Evolutionary conservation across 2,888 invertebrate species (phyloP).

Genomic region (Phalangium opilio): DNA sequence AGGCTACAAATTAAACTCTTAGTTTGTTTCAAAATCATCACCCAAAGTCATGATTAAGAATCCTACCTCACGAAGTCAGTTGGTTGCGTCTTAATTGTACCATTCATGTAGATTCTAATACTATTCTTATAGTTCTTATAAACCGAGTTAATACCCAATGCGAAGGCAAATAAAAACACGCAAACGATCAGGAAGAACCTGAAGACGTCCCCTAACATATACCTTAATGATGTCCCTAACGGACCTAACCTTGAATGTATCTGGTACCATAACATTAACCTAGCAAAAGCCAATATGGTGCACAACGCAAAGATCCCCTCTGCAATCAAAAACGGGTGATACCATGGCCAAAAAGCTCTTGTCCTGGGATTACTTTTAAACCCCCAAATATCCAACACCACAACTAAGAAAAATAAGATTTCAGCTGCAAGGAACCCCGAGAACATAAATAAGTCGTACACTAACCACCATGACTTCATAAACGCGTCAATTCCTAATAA

Average conservation of each 20-base stretch:
- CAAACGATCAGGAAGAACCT: conserved; percentile 43
- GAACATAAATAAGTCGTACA: conserved; percentile 15
- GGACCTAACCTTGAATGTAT: conserved; percentile 48
- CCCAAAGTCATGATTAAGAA: too few relatives aligned
- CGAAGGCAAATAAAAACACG: conserved; percentile 37
- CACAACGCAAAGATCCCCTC: conserved; percentile 51
- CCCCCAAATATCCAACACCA: conserved; percentile 26
- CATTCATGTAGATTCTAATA: conserved; percentile 42
- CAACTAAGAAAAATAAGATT: conserved; percentile 53
- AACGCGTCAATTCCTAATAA: conserved; percentile 9
- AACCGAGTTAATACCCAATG: conserved; percentile 36
- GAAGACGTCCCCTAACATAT: conserved; percentile 15
- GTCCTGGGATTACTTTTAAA: conserved; percentile 26
- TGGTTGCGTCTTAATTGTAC: conserved; percentile 42
- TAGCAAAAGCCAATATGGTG: conserved; percentile 48
- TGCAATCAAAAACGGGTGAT: conserved; percentile 46
- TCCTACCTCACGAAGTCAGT: too few relatives aligned
- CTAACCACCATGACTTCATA: conserved; percentile 14
- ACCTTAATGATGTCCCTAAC: conserved; percentile 28
- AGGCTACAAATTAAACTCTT: conserved; percentile 29
- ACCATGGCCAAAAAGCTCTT: conserved; percentile 47
- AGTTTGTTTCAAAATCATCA: too few relatives aligned
- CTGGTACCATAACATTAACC: conserved; percentile 46
- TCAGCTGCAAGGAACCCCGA: conserved; percentile 37
- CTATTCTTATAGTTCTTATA: conserved; percentile 51